Evolutionary conservation across 1,140 invertebrate genomes (phyloP), one percentile per base, ranked within the genome.

Genomic region (Drosophila fuyamai): DNA sequence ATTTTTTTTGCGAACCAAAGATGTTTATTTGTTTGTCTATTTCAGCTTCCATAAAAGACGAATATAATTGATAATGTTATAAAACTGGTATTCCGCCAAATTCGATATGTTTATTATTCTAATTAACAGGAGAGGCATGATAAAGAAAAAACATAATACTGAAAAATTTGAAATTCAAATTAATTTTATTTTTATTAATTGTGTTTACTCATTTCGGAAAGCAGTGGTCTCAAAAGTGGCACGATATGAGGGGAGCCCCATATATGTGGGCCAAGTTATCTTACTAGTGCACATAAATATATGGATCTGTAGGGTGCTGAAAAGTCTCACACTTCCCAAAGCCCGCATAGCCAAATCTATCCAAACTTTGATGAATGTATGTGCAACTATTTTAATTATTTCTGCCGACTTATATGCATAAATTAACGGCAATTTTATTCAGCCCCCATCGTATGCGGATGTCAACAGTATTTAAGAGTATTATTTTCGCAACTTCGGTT

Each of bases 371-470:
- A 35, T 43, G 13, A 18, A 12, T 14, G 18, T 36, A 36, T 71
- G 67, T 50, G 67, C 18, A 71, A 71, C 65, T 50, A 71, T 71
- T 71, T 71, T 71, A 58, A 71, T 71, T 71, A 35, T 50, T 48
- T 71, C 9, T 41, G 0, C 14, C 16, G 43, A 50, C 67, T 71
- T 71, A 71, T 71, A 70, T 50, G 67, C 35, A 50, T 58, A 18
- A 8, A 18, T 48, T 57, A 71, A 71, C 53, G 65, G 44, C 67
- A 13, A 6, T 57, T 58, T 71, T 71, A 71, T 70, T 29, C 65
- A 58, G 10, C 5, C 1, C 16, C 5, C 6, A 27, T 18, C 12
- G 8, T 35, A 36, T 5, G 23, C 12, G n/a, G 36, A 46, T 36
- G n/a, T 18, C 12, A 23, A 14, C 13, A 23, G 10, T 32, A n/a